Conservation (phyloP, 1,140 invertebrate genomes). For the Mycetomoellerius zeteki region DNA sequence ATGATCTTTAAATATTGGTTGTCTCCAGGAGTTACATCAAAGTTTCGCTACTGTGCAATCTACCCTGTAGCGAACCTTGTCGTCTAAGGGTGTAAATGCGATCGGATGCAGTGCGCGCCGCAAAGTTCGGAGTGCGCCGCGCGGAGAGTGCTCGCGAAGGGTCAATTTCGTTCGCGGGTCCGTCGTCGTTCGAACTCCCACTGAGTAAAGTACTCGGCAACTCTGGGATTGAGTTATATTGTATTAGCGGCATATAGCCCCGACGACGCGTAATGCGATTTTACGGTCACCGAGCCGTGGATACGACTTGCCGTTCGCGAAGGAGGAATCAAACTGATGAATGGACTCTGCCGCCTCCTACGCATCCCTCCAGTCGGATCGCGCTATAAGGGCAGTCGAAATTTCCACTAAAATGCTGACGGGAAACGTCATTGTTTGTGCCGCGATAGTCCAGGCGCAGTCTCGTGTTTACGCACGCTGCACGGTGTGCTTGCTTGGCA, state of each 20-base stretch:
- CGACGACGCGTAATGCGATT: conserved; percentile 67
- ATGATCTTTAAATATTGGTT: conserved; percentile 11
- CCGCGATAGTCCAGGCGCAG: neutral
- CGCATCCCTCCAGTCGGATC: neutral
- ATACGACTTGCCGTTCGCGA: conserved; percentile 23
- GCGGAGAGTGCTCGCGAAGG: conserved; percentile 20
- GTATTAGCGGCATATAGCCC: conserved; percentile 60
- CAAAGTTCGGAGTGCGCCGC: conserved; percentile 32
- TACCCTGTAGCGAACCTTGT: neutral
- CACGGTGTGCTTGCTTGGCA: conserved; percentile 15
- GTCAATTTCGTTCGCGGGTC: conserved; percentile 48
- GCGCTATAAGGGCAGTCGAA: neutral
- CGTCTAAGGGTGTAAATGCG: conserved; percentile 35
- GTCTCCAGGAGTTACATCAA: neutral
- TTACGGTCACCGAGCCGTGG: conserved; percentile 61
- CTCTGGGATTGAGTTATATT: conserved; percentile 64
- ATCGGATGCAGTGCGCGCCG: conserved; percentile 25
- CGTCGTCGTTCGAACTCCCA: conserved; percentile 10
- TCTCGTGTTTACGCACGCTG: conserved; percentile 35
- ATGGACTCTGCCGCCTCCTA: neutral
- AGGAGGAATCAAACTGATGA: conserved; percentile 5
- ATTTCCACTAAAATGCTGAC: conserved; percentile 49
- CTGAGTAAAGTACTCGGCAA: conserved; percentile 26
- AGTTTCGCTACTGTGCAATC: conserved; percentile 5
- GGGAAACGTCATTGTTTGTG: conserved; percentile 46